A percentile compares a stretch with the other conserved stretches of the same genome.
These are phyloP conservation scores for Lacerta bilineata DNA, from an alignment of 2,797 vertebrate species.

Conservation along the genomic window DNA sequence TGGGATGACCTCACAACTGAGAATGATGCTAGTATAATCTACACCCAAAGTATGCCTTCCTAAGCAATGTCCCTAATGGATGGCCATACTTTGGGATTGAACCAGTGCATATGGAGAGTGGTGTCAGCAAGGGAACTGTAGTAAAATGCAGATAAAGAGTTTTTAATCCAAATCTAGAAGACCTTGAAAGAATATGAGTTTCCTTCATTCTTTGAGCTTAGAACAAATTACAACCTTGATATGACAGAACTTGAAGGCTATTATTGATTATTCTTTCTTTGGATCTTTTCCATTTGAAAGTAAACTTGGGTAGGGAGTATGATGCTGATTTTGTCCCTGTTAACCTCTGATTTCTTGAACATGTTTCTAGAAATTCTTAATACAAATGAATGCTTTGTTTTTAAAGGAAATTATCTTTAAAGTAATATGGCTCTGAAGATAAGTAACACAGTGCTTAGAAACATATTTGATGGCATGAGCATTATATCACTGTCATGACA, in stretches of 20 bases:
- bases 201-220: background rate
- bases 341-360: conserved; percentile 46
- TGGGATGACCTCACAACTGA: background rate
- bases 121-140: background rate
- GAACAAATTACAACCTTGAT: background rate
- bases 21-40: background rate
- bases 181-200: background rate
- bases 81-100: background rate
- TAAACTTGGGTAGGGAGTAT: conserved; percentile 38
- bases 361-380: conserved; percentile 50
- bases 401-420: conserved; percentile 28
- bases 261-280: conserved; percentile 40
- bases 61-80: background rate
- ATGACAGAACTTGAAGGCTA: conserved; percentile 10
- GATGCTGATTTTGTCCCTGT: conserved; percentile 38
- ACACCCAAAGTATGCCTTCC: background rate
- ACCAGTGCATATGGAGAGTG: background rate
- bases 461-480: conserved; percentile 71
- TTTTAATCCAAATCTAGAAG: background rate
- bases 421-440: conserved; percentile 41
- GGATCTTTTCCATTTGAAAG: conserved; percentile 34
- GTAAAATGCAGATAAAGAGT: background rate
- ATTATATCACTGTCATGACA: conserved; percentile 74
- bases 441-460: conserved; percentile 53
- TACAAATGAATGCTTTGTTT: background rate